Base-by-base conservation (phyloP, 1,140 invertebrate species). In the Campoletis sonorensis region DNA sequence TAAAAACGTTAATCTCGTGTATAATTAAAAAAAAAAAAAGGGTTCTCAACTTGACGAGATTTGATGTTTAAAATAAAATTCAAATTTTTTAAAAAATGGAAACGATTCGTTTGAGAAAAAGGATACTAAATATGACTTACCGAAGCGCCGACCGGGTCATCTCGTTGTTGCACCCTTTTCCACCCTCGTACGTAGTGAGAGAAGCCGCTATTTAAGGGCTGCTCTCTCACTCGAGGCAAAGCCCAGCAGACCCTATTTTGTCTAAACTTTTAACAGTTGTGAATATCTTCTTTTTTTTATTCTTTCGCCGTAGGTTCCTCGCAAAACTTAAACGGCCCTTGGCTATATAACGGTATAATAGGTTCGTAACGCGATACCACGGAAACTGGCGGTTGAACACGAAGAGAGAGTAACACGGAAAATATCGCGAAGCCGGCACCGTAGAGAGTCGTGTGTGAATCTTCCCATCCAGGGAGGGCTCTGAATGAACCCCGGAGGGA, bases 391-490 rank as follows among this genome's bases (percentile, higher is more conserved):
- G 90, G 90, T 89, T 90, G 88, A 89, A 89, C 90, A 88, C 92
- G 89, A 49, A 64, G 68, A 67, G 82, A 84, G 81, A 79, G 85
- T 81, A 85, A 85, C 84, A 84, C 84, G 87, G 84, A 88, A 86
- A 89, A 88, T 88, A 86, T 86, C 84, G 82, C 83, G 84, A 86
- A 84, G 84, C 84, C 81, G 85, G 84, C 80, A 87, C 87, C 86
- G 86, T 82, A 82, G 79, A 87, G 86, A 87, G 84, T 79, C 81
- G 85, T 87, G 83, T 87, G 86, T 84, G 85, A 86, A 88, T 83
- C 87, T 87, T 91, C 88, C 90, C 91, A 91, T 91, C 89, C 91
- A 88, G 89, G 90, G 88, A 89, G 89, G 89, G 87, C 88, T 88
- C 87, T 89, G 87, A 89, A 89, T 90, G 88, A 88, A 89, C 85